These are phyloP conservation scores for Siphlonurus alternatus DNA, from an alignment of 2,888 invertebrate genomes.

Conservation along the genomic window DNA sequence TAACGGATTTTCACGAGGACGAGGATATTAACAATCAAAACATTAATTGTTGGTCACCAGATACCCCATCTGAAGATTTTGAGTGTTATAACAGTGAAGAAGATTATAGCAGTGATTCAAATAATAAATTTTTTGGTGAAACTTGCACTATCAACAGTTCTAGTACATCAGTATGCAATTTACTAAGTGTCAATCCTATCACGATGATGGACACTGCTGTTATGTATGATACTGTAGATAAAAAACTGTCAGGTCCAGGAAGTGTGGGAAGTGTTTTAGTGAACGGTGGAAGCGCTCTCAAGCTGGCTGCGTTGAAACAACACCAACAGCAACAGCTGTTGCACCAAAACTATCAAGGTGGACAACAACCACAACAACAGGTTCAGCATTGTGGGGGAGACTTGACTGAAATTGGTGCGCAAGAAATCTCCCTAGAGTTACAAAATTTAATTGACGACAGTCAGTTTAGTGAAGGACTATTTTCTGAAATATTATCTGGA, in stretches of 20 bases:
- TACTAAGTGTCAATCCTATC: neutral
- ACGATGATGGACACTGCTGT: neutral
- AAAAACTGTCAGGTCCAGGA: slow-evolving; percentile 4
- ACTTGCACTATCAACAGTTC: neutral
- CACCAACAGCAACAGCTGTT: slow-evolving; percentile 55
- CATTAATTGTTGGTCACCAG: neutral
- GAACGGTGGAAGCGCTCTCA: slow-evolving; percentile 2
- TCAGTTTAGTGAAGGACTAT: slow-evolving; percentile 73
- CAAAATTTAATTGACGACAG: slow-evolving; percentile 82
- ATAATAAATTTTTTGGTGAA: too few relatives aligned
- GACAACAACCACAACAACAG: slow-evolving; percentile 8
- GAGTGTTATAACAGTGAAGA: neutral
- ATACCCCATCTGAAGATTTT: neutral
- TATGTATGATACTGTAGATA: neutral
- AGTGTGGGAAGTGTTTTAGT: slow-evolving; percentile 1
- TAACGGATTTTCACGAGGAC: neutral
- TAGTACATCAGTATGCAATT: neutral
- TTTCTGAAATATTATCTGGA: slow-evolving; percentile 59
- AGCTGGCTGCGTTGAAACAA: slow-evolving; percentile 31
- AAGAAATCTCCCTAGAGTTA: slow-evolving; percentile 81
- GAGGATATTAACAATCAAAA: neutral
- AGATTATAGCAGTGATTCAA: neutral
- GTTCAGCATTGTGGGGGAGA: slow-evolving; percentile 37
- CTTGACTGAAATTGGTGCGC: slow-evolving; percentile 74
- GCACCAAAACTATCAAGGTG: slow-evolving; percentile 33